Percentiles rank a stretch among this genome's conserved stretches.
phyloP scores from a whole-genome alignment of 2,797 vertebrate genomes.

The Esox lucius region DNA sequence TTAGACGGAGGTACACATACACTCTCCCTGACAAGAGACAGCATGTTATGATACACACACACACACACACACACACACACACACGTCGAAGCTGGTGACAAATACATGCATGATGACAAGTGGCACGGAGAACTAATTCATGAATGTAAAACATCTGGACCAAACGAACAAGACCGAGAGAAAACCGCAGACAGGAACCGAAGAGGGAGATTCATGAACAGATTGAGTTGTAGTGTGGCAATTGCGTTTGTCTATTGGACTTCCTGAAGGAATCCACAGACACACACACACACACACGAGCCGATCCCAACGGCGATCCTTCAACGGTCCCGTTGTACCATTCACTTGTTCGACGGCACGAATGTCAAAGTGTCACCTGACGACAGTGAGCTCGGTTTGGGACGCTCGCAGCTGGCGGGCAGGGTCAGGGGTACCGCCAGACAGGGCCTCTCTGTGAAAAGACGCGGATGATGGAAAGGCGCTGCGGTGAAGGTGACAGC shows the following conservation, averaged over 20 bases:
- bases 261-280: neutral
- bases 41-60: neutral
- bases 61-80: neutral
- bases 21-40: neutral
- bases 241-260: neutral
- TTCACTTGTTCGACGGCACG: neutral
- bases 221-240: neutral
- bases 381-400: neutral
- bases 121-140: no score
- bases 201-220: neutral
- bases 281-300: neutral
- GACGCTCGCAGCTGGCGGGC: no score
- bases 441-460: neutral
- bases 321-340: no score
- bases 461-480: conserved; percentile 47
- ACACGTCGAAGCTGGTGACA: no score
- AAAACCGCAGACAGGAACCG: neutral
- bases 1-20: conserved; percentile 6
- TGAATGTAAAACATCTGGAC: no score
- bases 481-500: conserved; percentile 47
- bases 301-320: neutral
- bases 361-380: neutral
- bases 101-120: no score
- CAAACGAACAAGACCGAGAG: no score
- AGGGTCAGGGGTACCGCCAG: neutral